These are phyloP conservation scores for Drosophila tristis DNA, from an alignment of 1,140 invertebrate genomes.

Conservation along the genomic window DNA sequence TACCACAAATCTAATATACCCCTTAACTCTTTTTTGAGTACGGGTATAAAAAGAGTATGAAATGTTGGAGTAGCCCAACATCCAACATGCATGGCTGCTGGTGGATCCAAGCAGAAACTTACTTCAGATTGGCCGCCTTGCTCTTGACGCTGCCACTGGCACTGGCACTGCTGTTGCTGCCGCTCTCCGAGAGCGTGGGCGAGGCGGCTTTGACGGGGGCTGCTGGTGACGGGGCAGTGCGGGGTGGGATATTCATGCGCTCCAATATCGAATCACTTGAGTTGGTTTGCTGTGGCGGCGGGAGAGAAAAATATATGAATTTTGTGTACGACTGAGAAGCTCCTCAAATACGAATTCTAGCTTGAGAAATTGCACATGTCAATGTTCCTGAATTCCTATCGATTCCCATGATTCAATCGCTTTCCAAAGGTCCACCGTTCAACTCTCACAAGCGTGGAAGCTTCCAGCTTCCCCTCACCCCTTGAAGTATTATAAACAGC, in stretches of 20 bases:
- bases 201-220: conserved; percentile 62
- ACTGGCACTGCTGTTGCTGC: conserved; percentile 69
- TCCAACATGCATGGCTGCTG: not conserved
- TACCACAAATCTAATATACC: no score
- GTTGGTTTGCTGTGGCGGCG: conserved; percentile 31
- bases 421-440: no score
- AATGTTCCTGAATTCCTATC: no score
- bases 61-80: not conserved
- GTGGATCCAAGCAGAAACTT: conserved; percentile 39
- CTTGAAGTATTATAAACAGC: no score
- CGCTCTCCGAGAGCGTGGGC: conserved; percentile 78
- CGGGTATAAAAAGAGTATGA: conserved; percentile 35
- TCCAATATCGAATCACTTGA: conserved; percentile 74
- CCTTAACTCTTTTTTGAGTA: no score
- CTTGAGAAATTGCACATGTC: no score
- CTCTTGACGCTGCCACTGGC: conserved; percentile 72
- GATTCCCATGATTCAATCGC: no score
- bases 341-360: no score
- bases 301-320: conserved; percentile 10
- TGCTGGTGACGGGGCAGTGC: conserved; percentile 37
- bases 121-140: conserved; percentile 83
- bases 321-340: no score
- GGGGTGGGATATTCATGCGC: conserved; percentile 69
- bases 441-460: no score
- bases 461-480: no score